Base-by-base conservation (phyloP, 2,113 vertebrate genomes). In the Arothron firmamentum region DNA sequence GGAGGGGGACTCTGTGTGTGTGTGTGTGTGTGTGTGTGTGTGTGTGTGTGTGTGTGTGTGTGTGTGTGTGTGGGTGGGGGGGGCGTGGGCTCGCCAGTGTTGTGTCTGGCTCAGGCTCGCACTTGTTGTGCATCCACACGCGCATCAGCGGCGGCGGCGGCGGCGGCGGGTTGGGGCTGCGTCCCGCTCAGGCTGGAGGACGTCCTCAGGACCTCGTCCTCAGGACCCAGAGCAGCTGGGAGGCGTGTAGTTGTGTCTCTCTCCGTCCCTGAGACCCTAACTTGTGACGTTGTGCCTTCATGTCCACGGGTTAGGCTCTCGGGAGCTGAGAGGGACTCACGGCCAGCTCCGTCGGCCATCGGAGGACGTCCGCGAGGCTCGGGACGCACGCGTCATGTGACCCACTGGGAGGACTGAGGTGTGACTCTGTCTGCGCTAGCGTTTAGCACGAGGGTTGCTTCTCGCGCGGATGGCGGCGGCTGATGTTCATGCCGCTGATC, bases 211-310 rank as follows among this genome's bases (percentile, higher is more conserved):
- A 5, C 25, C 25, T 28, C 25, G 17, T 18, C 14, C 42, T 20
- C 45, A 6, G 19, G 23, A 20, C 9, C n/a, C n/a, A 11, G n/a
- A 54, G 58, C 28, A 31, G 52, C 49, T 3, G 25, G 38, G 59
- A 58, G 47, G 60, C 34, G 46, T 20, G 46, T 56, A 67, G 62
- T 79, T 88, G 96, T 88, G 89, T 94, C 92, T 93, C 93, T 94
- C 97, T 90, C 94, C 90, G 92, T 99, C 97, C 97, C 97, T 99
- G 96, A 99, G 97, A 98, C 97, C 97, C 97, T 99, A 99, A 99
- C 97, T 99, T 98, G 97, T 99, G 97, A 99, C 94, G 97, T 96
- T 97, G 93, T 92, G 92, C 87, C 92, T 93, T 93, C 92, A 92
- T 95, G 95, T 97, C 94, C 96, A 99, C 96, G 94, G 95, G 97